Evolutionary conservation across 2,888 invertebrate genomes (phyloP), one percentile per base, ranked within the genome.

Genomic region (Scaptomyza reducta): DNA sequence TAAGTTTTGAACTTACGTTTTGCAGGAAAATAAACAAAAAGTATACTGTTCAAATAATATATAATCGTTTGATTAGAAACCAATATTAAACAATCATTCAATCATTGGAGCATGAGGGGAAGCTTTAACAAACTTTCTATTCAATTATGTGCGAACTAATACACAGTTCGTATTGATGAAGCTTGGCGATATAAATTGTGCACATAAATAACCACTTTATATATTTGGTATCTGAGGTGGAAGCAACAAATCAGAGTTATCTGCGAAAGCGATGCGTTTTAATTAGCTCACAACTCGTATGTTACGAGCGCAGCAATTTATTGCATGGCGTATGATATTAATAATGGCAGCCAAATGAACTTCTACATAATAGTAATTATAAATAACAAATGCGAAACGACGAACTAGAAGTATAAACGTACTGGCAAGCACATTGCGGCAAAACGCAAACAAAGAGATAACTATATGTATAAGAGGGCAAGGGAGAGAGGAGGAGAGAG

Each of bases 341-440:
- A 25, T 46, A 61, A 41, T 27, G 27, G 41, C 40, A 31, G 11
- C 18, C 31, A 78, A 76, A 57, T 74, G 38, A 57, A 61, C 55
- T 70, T 64, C 56, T 42, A 55, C 65, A 75, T 79, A 77, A 79
- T 40, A 40, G 14, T 40, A 40, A 40, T 79, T 77, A 83, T 55
- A 83, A 76, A 67, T 58, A 62, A 63, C 66, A 65, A 79, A 79
- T 71, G 70, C 64, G 27, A 64, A 46, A 47, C 14, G 57, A 53
- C 10, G 35, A 38, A 16, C 10, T 40, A 16, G 55, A 72, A 77
- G 61, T 50, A 61, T 72, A 59, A 66, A 69, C 58, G 53, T 18
- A 9, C 35, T 50, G 42, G 22, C 25, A 67, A 67, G 65, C 58
- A 63, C 69, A 76, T 81, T 84, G 86, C 79, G 80, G 75, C 77